Evolutionary conservation across 2,888 invertebrate genomes (phyloP).

Genomic region (Drosophila percnosoma): DNA sequence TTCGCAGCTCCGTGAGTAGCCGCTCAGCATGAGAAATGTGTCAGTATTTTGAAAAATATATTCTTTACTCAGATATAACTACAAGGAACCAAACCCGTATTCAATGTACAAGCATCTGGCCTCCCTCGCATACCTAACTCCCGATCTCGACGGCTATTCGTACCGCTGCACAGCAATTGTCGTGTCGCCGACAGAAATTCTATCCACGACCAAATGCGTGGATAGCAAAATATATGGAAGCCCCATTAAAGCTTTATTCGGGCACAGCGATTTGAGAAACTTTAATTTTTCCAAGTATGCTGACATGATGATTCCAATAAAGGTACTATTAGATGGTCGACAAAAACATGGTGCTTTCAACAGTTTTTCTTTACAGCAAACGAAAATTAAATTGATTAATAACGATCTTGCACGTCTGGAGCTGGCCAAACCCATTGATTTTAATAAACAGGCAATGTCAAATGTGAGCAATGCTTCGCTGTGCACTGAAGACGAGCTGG

Average conservation of each 20-base stretch:
- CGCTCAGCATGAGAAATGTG: neutral
- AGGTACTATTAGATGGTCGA: neutral
- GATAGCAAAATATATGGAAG: rapidly evolving
- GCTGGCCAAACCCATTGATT: neutral
- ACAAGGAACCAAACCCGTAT: neutral
- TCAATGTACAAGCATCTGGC: neutral
- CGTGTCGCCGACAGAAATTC: neutral
- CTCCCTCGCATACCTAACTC: neutral
- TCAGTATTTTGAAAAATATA: neutral
- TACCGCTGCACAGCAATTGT: slow-evolving; percentile 6
- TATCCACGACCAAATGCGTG: slow-evolving; percentile 27
- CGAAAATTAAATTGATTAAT: neutral
- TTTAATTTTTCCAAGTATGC: rapidly evolving
- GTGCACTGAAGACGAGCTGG: slow-evolving; percentile 6
- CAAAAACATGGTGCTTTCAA: neutral
- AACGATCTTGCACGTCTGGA: neutral
- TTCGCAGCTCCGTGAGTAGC: neutral
- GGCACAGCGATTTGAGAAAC: neutral
- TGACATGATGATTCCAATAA: neutral
- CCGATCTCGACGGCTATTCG: rapidly evolving
- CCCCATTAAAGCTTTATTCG: neutral
- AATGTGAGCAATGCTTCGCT: neutral
- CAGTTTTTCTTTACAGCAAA: neutral
- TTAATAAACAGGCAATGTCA: rapidly evolving
- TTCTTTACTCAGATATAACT: neutral